Base-by-base conservation (phyloP, 1,140 invertebrate genomes). In the Ceratosolen fusciceps region DNA sequence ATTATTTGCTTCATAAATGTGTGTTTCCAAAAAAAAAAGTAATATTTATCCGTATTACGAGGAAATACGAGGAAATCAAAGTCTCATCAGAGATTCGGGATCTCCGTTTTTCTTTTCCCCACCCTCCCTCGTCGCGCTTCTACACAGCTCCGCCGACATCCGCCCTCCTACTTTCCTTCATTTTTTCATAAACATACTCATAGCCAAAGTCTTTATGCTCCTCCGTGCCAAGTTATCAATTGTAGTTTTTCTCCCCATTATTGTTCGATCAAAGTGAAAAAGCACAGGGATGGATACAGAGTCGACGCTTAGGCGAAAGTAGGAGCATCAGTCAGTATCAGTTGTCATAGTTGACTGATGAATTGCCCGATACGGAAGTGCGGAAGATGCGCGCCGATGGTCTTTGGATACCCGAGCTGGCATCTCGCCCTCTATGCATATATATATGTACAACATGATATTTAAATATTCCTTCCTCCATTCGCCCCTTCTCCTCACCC, bases 291-390 rank as follows among this genome's bases (percentile, higher is more conserved):
- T 75, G 67, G 76, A 71, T 78, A 65, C 78, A 52, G 47, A 68
- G 68, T 71, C 60, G 74, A 75, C 49, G 72, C 72, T 74, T 68
- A 52, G 34, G 73, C 49, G 72, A 79, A 72, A 78, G n/a, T n/a
- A n/a, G 65, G 74, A 81, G 73, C 81, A 83, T 84, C 83, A 83
- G 83, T 81, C 83, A 81, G 83, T 79, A 83, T 84, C 83, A 83
- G 75, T 82, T 84, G 83, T 84, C 83, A 84, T 83, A 77, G 68
- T 80, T 82, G 82, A 84, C 71, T 79, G 83, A 84, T 83, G 80
- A 84, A 82, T 81, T 74, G 67, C 39, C 31, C 77, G 58, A 56
- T 54, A 60, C 78, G 78, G 47, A 71, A 65, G 60, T 62, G 26
- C 52, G 74, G 58, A 76, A 77, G 71, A 71, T 75, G 70, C 67